Percentiles rank a stretch among this genome's conserved stretches.
phyloP scores from a whole-genome alignment of 2,797 vertebrate species.

The Peromyscus nudipes region DNA sequence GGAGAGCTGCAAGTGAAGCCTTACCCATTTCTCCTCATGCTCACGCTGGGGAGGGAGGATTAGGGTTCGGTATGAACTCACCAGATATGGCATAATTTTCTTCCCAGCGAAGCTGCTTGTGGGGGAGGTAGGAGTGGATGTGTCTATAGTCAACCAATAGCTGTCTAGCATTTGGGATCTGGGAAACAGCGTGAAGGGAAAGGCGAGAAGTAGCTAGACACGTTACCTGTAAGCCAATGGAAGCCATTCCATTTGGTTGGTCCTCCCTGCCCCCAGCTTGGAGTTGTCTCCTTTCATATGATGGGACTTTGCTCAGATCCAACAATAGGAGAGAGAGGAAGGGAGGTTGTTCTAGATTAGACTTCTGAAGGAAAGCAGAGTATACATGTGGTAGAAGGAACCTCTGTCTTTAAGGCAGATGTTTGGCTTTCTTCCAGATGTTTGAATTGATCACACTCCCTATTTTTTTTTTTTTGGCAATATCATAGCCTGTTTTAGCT shows the following conservation, averaged over 20 bases:
- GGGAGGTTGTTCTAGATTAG: not conserved
- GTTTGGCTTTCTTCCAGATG: not conserved
- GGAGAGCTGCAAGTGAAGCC: not conserved
- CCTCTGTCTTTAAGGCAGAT: not conserved
- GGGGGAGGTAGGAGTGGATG: not conserved
- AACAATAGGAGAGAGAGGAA: not conserved
- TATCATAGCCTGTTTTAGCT: not conserved
- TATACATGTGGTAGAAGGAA: not conserved
- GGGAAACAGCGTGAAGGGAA: not conserved
- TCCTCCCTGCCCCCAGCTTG: not conserved
- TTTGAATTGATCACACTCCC: slow-evolving; percentile 15
- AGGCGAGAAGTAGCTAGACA: not conserved
- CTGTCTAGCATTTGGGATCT: not conserved
- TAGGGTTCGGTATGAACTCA: not conserved
- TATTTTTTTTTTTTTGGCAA: slow-evolving; percentile 51
- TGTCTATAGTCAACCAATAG: not conserved
- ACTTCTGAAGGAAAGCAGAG: not conserved
- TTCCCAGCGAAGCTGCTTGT: not conserved
- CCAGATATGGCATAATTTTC: not conserved
- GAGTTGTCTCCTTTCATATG: not conserved
- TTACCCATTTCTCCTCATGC: not conserved
- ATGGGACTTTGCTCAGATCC: not conserved
- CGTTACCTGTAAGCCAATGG: not conserved
- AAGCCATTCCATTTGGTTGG: not conserved
- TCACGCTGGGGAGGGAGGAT: not conserved